Evolutionary conservation across 2,113 vertebrate species (phyloP), one percentile per base, ranked within the genome.

Genomic region (Ancistrus triradiatus): DNA sequence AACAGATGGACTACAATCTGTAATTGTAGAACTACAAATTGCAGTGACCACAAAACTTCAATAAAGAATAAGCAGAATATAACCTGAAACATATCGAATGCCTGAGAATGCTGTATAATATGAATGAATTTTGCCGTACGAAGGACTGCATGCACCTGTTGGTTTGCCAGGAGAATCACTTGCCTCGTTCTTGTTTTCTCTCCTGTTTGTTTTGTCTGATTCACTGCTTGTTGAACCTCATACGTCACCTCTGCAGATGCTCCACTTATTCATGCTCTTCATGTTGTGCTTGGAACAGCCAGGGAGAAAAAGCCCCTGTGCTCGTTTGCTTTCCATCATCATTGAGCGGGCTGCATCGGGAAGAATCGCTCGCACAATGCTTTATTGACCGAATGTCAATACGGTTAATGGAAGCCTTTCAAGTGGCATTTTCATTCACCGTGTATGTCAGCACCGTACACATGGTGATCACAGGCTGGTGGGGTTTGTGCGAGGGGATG

Each of bases 141-240:
- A 22, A n/a, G n/a, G 1, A 14, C 10, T 31, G 24, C 27, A n/a
- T 18, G 28, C 15, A 22, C 15, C 8, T 33, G 15, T 3, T 22
- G 6, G 11, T 2, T n/a, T 5, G 3, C 21, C 18, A 21, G 18
- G 3, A 31, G 3, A 31, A 31, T 31, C 27, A 31, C 27, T 31
- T 31, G 14, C 44, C 43, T 46, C 46, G 40, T 47, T 63, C 15
- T 46, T 56, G 38, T 24, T 3, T 68, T 56, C 43, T 52, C 58
- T 59, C 27, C 19, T 52, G 57, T 48, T 31, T 27, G 48, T 59
- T 49, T 14, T 17, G 14, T 17, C 43, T 33, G 25, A 66, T 59
- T 63, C 9, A 61, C 25, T 24, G 25, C 9, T 31, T 62, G 18
- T 3, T 58, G 42, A 40, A 17, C 27, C 50, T 31, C 27, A 18